A percentile compares a stretch with the other conserved stretches of the same genome.
Conservation (phyloP, 2,113 vertebrate genomes). For the Eira barbara region DNA sequence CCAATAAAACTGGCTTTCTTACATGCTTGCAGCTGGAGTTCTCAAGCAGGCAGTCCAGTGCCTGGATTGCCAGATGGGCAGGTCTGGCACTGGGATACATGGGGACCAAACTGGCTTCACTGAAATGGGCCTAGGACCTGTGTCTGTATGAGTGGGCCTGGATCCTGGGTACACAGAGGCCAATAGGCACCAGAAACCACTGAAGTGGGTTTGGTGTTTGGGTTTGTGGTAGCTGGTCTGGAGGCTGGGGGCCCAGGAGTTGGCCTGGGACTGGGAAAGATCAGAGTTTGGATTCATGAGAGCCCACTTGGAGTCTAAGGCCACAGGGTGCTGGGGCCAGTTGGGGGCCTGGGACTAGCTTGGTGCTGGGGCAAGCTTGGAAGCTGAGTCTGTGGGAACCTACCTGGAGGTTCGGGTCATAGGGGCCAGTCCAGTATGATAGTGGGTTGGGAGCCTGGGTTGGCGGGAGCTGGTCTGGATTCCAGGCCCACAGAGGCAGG, state of each 20-base stretch:
- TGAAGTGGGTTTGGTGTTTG: neutral
- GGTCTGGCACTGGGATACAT: neutral
- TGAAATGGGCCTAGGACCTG: neutral
- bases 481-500: neutral
- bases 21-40: neutral
- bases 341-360: neutral
- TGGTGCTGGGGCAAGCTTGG: neutral
- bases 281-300: neutral
- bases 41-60: neutral
- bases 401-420: neutral
- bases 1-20: neutral
- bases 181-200: neutral
- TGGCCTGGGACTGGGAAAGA: neutral
- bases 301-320: neutral
- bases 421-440: neutral
- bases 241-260: neutral
- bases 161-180: neutral
- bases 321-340: neutral
- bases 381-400: neutral
- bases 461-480: neutral
- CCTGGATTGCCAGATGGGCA: neutral
- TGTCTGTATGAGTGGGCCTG: neutral
- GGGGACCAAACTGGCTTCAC: neutral
- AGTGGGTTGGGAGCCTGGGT: neutral
- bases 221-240: neutral